Evolutionary conservation across 2,797 vertebrate species (phyloP), one percentile per base, ranked within the genome.

Genomic region (Scolopax rusticola): DNA sequence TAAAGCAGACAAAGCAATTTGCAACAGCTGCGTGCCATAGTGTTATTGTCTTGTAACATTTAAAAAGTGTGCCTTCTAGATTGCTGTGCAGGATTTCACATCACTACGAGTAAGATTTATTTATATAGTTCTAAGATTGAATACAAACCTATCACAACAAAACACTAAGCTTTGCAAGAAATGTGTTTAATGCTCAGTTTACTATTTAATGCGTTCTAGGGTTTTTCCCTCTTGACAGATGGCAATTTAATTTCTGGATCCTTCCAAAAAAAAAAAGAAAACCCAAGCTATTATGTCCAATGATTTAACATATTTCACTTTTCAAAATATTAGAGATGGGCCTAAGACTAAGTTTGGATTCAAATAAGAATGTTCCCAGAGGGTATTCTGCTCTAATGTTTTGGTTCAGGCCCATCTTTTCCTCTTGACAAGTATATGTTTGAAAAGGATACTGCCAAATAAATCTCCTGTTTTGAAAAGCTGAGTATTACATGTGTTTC

Each of bases 341-440:
- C 67, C 91, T 91, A 67, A 82, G 80, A 84, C 63, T 86, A 70
- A 78, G 74, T 86, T 93, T 93, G 80, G 83, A 88, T 81, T 91
- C 70, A 59, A 78, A 65, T 45, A 14, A 28, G 94, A 16, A 12
- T 45, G 40, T 61, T 96, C 89, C 94, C 94, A 90, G 54, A 87
- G 90, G 64, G 38, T 89, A 48, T 83, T 92, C 84, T 82, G 33
- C 81, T 95, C 71, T 71, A 78, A 63, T 65, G 27, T 51, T 89
- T 96, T 96, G 89, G 71, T 94, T 81, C 88, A 85, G 93, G 65
- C 86, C 88, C 92, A 89, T 96, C 84, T 92, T 95, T 92, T 87
- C 71, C 86, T 87, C 89, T 91, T 7, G 3, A 83, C 86, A 91
- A 95, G 71, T 40, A 80, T 59, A 89, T 14, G 27, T 96, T 93